Base-by-base conservation (phyloP, 2,888 invertebrate genomes). In the Phorcus lineatus region DNA sequence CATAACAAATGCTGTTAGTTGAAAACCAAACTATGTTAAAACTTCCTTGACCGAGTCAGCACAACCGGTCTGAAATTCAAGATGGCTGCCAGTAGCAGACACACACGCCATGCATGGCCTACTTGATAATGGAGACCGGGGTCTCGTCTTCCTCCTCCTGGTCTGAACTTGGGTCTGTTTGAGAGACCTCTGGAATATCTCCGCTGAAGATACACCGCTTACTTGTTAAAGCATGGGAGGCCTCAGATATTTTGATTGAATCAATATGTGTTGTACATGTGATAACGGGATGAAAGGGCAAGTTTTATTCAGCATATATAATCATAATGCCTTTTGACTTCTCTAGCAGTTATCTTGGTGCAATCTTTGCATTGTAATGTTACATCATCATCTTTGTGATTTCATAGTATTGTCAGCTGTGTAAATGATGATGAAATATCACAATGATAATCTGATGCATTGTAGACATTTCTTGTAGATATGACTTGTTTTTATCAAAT, bases 81-180 rank as follows among this genome's bases (percentile, higher is more conserved):
- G 16, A 62, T 62, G 62, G 62, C 62, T 11, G 62, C 24, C 62
- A 24, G 1, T 62, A 62, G 62, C 62, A 62, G 62, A 22, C 62
- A 62, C 24, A 24, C 62, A 62, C 62, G 28, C 28, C 62, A 28
- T 62, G 62, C 62, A 62, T 62, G 62, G 62, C 62, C 62, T 62
- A 62, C 62, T 62, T 62, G 62, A 62, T 62, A 28, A 62, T 77
- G 28, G 40, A 77, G 31, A 77, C 55, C 9, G 77, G 40, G 16
- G 36, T 55, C 57, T 77, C 77, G 22, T 77, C 77, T 55, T 77
- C 77, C 17, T 77, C 74, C 28, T 74, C 55, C 36, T 77, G 55
- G n/a, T 57, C 77, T 17, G 77, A 77, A 31, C 57, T 55, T 19
- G 54, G 36, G 31, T 77, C 77, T 31, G 22, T 19, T 19, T 77